Conservation (phyloP, 2,888 invertebrate genomes). For the Plutella xylostella region DNA sequence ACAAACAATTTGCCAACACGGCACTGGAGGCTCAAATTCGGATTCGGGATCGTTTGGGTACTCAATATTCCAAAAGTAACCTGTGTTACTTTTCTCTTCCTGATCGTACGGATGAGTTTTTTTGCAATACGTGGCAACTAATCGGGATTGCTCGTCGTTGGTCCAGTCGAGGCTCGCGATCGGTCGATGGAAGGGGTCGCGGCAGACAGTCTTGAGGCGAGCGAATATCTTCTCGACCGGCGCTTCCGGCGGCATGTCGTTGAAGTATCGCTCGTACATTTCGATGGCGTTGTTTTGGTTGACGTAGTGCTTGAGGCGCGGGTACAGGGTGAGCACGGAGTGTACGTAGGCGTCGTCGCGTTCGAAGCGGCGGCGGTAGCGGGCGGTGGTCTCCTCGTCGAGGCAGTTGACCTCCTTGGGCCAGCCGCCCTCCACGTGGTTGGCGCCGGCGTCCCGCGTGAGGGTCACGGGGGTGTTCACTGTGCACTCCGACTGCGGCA, state of each 20-base stretch:
- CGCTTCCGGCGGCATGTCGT: conserved; percentile 55
- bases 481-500: conserved; percentile 55
- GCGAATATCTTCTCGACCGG: conserved; percentile 69
- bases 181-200: conserved; percentile 63
- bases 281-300: conserved; percentile 85
- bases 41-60: conserved; percentile 40
- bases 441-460: conserved; percentile 72
- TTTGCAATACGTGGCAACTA: conserved; percentile 74
- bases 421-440: conserved; percentile 88
- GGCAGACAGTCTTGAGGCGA: conserved; percentile 76
- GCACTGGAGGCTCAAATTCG: conserved; percentile 31
- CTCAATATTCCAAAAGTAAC: conserved; percentile 77
- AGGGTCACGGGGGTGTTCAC: conserved; percentile 73
- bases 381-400: conserved; percentile 76
- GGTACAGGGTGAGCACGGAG: conserved; percentile 68
- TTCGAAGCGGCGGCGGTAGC: conserved; percentile 82
- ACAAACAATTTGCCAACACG: conserved; percentile 53
- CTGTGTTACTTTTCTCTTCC: conserved; percentile 41
- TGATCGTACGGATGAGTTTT: conserved; percentile 16
- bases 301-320: conserved; percentile 74
- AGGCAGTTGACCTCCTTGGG: conserved; percentile 77
- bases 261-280: conserved; percentile 82
- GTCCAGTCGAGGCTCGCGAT: conserved; percentile 78
- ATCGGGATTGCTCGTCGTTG: conserved; percentile 72
- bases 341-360: conserved; percentile 82